Evolutionary conservation across 2,113 vertebrate species (phyloP).

Genomic region (Ondatra zibethicus): DNA sequence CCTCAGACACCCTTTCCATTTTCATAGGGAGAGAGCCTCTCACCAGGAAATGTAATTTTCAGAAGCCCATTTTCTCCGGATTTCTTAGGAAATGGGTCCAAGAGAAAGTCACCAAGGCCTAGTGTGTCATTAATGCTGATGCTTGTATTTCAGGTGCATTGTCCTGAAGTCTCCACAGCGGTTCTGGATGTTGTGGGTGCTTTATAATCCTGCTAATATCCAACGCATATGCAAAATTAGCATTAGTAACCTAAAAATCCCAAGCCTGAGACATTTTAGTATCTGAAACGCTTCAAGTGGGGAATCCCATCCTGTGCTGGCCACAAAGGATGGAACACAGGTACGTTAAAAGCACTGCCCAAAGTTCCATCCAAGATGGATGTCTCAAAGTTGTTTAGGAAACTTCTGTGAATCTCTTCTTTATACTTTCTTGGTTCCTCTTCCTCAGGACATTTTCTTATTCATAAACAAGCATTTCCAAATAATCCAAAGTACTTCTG

Average conservation of each 20-base stretch:
- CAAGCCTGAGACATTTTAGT: neutral
- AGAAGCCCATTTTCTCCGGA: neutral
- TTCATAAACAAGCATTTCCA: neutral
- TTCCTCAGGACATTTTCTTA: neutral
- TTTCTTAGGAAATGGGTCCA: neutral
- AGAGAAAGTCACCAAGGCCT: neutral
- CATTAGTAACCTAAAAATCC: neutral
- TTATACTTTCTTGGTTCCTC: neutral
- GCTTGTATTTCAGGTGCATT: neutral
- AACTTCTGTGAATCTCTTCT: neutral
- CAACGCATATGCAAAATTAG: fast-evolving
- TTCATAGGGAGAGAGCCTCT: neutral
- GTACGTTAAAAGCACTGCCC: too few species aligned
- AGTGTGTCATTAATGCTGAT: neutral
- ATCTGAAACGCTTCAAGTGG: neutral
- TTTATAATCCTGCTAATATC: neutral
- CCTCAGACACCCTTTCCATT: neutral
- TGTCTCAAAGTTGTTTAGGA: neutral
- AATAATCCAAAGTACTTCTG: neutral
- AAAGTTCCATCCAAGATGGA: neutral
- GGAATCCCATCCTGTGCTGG: too few species aligned
- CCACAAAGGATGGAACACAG: neutral
- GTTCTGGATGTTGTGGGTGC: neutral
- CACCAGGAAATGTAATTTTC: neutral
- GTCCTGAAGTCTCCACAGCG: neutral